Base-by-base conservation (phyloP, 1,140 invertebrate genomes). In the Bombus superbus region DNA sequence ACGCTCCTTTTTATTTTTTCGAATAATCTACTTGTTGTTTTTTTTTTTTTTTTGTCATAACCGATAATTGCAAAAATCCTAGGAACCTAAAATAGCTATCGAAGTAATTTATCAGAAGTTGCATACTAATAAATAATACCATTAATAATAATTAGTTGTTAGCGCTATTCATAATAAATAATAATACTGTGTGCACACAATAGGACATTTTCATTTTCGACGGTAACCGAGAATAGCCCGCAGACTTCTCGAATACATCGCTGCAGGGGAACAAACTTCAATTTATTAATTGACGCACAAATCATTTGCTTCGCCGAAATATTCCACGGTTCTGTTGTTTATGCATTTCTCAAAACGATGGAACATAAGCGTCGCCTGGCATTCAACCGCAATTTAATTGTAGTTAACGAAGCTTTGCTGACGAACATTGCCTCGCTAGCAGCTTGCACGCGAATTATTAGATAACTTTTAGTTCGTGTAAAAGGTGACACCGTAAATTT, bases 341-440 rank as follows among this genome's bases (percentile, higher is more conserved):
- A 71, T 44, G 25, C 64, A 2, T 10, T 47, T 15, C 64, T 35
- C n/a, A 28, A 47, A 44, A 78, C 22, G n/a, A 25, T 57, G 62
- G 25, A 69, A 35, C 42, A n/a, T 42, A 32, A 9, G 15, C 11
- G 15, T 22, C 42, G 53, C 2, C 57, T 28, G 53, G 40, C 15
- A 35, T 53, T 62, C 47, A 32, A 15, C 25, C 38, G 57, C 38
- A 73, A 85, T 85, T 73, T 40, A 79, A 81, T 81, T 81, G 32
- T 35, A 69, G 42, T 57, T 85, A 81, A 85, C 53, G 68, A 53
- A 81, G 77, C 68, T 32, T 22, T 25, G 32, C 22, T 6, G 11
- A 6, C 22, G 73, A 32, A 22, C 18, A 40, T 35, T 35, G 32
- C 22, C 15, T 18, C 28, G 0, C 32, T 3, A 71, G 32, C 3